Evolutionary conservation across 1,140 invertebrate genomes (phyloP).

Genomic region (Lucilia cuprina): DNA sequence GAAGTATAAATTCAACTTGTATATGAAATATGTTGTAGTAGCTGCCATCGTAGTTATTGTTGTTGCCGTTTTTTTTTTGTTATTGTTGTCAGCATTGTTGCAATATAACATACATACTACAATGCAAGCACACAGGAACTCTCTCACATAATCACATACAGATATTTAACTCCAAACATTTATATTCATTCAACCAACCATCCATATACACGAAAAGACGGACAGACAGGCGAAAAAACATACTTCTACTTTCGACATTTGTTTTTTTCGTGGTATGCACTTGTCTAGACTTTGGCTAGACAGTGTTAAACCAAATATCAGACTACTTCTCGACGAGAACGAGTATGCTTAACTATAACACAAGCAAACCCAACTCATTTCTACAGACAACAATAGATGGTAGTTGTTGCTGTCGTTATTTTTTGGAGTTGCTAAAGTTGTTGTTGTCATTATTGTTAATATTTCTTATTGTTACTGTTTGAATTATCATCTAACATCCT

Average conservation of each 20-base stretch:
- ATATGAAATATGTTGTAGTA: neutral
- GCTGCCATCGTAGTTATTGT: neutral
- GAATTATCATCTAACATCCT: neutral
- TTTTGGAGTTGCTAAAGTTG: neutral
- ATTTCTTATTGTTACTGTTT: neutral
- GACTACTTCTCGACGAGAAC: slow-evolving; percentile 2
- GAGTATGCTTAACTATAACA: slow-evolving; percentile 19
- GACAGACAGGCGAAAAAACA: neutral
- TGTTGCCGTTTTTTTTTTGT: neutral
- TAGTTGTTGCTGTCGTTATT: neutral
- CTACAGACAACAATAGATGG: neutral
- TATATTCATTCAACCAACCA: neutral
- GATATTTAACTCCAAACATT: too few species aligned
- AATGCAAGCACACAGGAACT: neutral
- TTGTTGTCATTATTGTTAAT: neutral
- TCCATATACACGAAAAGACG: neutral
- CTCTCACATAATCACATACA: too few species aligned
- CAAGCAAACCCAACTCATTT: neutral
- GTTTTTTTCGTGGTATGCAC: slow-evolving; percentile 32
- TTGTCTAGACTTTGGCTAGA: slow-evolving; percentile 35
- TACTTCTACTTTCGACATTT: slow-evolving; percentile 24
- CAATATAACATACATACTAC: neutral
- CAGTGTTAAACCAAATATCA: slow-evolving; percentile 34
- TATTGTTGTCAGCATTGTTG: neutral
- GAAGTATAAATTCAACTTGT: too few species aligned